These are phyloP conservation scores for Corydoras sp. DNA, from an alignment of 2,113 vertebrate species.

Conservation along the genomic window DNA sequence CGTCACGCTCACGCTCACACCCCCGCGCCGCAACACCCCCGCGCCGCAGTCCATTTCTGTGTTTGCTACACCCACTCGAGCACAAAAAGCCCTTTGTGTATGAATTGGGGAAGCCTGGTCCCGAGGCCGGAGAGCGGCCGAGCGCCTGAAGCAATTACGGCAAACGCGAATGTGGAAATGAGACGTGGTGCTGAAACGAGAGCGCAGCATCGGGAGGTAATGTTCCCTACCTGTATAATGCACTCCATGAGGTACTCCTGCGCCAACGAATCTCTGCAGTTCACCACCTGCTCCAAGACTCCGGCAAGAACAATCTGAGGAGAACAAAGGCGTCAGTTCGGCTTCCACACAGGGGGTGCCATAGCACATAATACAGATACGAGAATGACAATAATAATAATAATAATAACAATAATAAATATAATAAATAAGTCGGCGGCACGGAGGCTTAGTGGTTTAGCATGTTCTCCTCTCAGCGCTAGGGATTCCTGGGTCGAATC, in stretches of 20 bases:
- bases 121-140: background rate
- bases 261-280: slow-evolving; percentile 94
- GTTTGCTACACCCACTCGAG: too few species aligned
- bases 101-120: background rate
- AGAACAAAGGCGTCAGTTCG: background rate
- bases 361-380: too few species aligned
- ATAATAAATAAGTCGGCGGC: too few species aligned
- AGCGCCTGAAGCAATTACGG: slow-evolving; percentile 7
- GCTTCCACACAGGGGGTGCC: too few species aligned
- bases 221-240: slow-evolving; percentile 88
- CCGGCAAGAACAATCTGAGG: slow-evolving; percentile 86
- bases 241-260: slow-evolving; percentile 99
- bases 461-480: too few species aligned
- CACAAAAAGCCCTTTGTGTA: background rate
- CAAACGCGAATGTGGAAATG: background rate
- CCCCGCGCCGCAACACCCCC: background rate
- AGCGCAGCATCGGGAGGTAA: background rate
- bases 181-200: background rate
- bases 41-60: background rate
- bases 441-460: too few species aligned
- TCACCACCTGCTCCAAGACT: slow-evolving; percentile 95
- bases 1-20: background rate
- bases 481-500: too few species aligned
- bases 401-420: too few species aligned
- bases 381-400: too few species aligned